A percentile compares a stretch with the other conserved stretches of the same genome.
phyloP scores from a whole-genome alignment of 1,140 invertebrate genomes.

The Trichomalopsis sarcophagae region DNA sequence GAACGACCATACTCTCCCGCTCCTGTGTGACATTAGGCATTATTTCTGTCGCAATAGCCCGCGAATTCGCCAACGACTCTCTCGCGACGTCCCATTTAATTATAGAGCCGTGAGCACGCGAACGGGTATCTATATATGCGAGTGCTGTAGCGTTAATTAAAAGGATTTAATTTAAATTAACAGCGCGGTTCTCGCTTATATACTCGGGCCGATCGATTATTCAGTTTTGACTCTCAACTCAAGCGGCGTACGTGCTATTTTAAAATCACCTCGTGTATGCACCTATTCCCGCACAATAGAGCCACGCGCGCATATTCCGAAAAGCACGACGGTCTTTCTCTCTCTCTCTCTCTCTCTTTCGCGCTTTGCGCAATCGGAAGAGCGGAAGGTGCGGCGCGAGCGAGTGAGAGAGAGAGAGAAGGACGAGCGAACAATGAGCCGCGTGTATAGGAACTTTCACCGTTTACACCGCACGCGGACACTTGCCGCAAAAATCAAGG shows the following conservation, averaged over 20 bases:
- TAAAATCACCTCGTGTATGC: too few species aligned
- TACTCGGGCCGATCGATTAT: background rate
- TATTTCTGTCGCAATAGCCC: conserved; percentile 47
- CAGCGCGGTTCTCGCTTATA: background rate
- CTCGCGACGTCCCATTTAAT: background rate
- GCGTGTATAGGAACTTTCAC: conserved; percentile 66
- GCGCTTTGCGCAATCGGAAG: conserved; percentile 63
- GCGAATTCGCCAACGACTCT: background rate
- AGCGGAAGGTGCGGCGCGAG: conserved; percentile 53
- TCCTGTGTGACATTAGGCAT: conserved; percentile 43
- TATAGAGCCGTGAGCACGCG: background rate
- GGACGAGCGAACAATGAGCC: conserved; percentile 63
- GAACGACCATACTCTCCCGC: conserved; percentile 20
- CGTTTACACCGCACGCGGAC: conserved; percentile 53
- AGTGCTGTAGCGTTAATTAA: background rate
- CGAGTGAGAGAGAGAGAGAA: conserved; percentile 57
- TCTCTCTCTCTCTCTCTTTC: background rate
- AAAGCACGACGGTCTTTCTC: background rate
- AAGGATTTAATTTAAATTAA: conserved; percentile 17
- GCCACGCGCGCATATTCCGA: too few species aligned
- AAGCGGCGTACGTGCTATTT: background rate
- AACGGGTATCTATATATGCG: background rate
- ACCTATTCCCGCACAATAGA: background rate
- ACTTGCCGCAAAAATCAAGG: conserved; percentile 23
- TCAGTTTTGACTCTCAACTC: background rate